Evolutionary conservation across 2,888 invertebrate species (phyloP).

Genomic region (Axea sp.): DNA sequence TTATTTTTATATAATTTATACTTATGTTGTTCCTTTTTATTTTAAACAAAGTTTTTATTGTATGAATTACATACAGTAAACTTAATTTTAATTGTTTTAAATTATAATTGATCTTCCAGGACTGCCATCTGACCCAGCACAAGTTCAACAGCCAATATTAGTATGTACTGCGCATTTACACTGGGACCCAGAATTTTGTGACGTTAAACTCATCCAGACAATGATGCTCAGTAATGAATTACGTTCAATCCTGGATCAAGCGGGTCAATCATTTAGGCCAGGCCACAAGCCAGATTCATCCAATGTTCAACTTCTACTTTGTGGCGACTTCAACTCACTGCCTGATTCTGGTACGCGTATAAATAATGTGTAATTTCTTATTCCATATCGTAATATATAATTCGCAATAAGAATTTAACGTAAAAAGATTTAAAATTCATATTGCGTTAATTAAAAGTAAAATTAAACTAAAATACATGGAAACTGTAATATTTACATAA

Average conservation of each 20-base stretch:
- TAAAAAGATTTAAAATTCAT: no score
- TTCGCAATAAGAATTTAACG: no score
- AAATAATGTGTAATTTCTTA: conserved; percentile 17
- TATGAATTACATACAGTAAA: no score
- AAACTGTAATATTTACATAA: no score
- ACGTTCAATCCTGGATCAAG: conserved; percentile 91
- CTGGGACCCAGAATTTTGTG: conserved; percentile 99
- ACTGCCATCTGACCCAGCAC: conserved; percentile 87
- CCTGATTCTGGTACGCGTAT: conserved; percentile 90
- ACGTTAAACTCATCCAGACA: conserved; percentile 99
- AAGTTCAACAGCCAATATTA: conserved; percentile 90
- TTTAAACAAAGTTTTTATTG: no score
- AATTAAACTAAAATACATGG: no score
- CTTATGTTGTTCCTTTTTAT: no score
- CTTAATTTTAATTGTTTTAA: no score
- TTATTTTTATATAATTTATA: no score
- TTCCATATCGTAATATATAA: no score
- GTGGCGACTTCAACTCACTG: conserved; percentile 99
- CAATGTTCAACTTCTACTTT: conserved; percentile 94
- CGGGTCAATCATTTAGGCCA: conserved; percentile 88
- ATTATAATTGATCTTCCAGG: conserved; percentile 78
- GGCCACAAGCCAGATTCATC: conserved; percentile 87
- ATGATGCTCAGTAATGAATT: conserved; percentile 99
- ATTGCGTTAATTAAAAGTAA: no score
- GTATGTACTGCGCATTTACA: conserved; percentile 99